phyloP scores from a whole-genome alignment of 2,888 invertebrate species.

The Trissolcus japonicus region DNA sequence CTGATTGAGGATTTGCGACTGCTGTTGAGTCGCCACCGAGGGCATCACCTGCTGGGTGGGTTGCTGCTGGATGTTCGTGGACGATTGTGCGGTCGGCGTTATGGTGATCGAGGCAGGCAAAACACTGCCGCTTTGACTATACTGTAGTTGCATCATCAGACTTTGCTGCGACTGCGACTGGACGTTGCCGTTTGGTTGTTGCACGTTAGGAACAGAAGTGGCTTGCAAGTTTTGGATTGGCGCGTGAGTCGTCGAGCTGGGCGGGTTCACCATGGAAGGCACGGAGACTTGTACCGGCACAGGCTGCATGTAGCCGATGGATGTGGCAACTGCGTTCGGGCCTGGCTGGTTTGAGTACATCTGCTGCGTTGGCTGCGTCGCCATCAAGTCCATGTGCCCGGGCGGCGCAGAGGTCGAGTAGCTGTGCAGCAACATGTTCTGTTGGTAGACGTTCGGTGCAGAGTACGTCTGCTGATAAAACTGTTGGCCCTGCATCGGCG shows the following conservation, averaged over 20 bases:
- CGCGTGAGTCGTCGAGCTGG: slow-evolving; percentile 62
- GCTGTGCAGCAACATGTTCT: slow-evolving; percentile 67
- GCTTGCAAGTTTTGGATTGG: slow-evolving; percentile 64
- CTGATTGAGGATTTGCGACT: slow-evolving; percentile 63
- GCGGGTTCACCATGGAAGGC: slow-evolving; percentile 64
- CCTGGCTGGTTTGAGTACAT: slow-evolving; percentile 58
- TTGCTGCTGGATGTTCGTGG: slow-evolving; percentile 59
- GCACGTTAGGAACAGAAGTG: slow-evolving; percentile 58
- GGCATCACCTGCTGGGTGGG: slow-evolving; percentile 26
- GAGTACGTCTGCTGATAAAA: slow-evolving; percentile 68
- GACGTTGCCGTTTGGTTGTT: slow-evolving; percentile 61
- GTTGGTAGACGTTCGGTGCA: slow-evolving; percentile 65
- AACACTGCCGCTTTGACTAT: slow-evolving; percentile 63
- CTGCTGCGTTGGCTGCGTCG: slow-evolving; percentile 61
- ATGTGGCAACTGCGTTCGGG: slow-evolving; percentile 58
- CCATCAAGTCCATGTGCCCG: slow-evolving; percentile 67
- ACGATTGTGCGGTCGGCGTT: slow-evolving; percentile 39
- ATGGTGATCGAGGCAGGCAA: slow-evolving; percentile 56
- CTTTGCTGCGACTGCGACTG: slow-evolving; percentile 67
- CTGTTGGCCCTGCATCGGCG: slow-evolving; percentile 68
- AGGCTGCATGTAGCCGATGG: slow-evolving; percentile 62
- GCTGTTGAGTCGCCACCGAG: slow-evolving; percentile 20
- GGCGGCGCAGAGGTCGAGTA: slow-evolving; percentile 64
- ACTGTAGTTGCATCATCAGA: slow-evolving; percentile 68
- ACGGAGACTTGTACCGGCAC: slow-evolving; percentile 64